Base-by-base conservation (phyloP, 2,113 vertebrate species). In the Gobio gobio region DNA sequence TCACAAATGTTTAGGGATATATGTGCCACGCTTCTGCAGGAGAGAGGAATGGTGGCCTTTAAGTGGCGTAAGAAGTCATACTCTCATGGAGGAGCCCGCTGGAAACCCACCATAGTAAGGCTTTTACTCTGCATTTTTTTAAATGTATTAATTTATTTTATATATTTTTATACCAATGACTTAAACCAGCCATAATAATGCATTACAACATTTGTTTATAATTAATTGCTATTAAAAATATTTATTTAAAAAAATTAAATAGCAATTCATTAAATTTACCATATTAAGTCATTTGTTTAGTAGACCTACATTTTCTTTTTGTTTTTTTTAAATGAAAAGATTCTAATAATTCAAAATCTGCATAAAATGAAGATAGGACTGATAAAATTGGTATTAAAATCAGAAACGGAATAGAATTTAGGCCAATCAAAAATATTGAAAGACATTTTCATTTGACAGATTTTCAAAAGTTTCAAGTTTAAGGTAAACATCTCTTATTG, bases 11-110 rank as follows among this genome's bases (percentile, higher is more conserved):
- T 98, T 95, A 96, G 97, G 89, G 95, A 97, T 63, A 95, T 99
- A 90, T 97, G 97, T 91, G 95, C 94, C 84, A 95, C 96, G 18
- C 93, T 96, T 87, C 94, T 99, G 88, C 95, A 97, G 88, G 96
- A 97, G 22, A 92, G 96, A 90, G 98, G 98, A 85, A 99, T 99
- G 97, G 97, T 99, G 83, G 93, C 94, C 7, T 94, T 99, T n/a
- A 79, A 76, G 40, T 99, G 98, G 98, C 96, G 95, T 90, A 99
- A 94, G 89, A 96, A 92, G 89, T 94, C 87, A 20, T 95, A 95
- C 90, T 95, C 95, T 20, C 95, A 96, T 0, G 96, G 96, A 0
- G 90, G 94, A 78, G 89, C 93, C 75, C 94, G 94, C 0, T 99
- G 98, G 98, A 97, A 64, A 91, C 95, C 94, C 87, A 95, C 93